Percentiles rank a stretch among this genome's conserved stretches.
phyloP scores from a whole-genome alignment of 2,797 vertebrate genomes.

The Lacerta bilineata region DNA sequence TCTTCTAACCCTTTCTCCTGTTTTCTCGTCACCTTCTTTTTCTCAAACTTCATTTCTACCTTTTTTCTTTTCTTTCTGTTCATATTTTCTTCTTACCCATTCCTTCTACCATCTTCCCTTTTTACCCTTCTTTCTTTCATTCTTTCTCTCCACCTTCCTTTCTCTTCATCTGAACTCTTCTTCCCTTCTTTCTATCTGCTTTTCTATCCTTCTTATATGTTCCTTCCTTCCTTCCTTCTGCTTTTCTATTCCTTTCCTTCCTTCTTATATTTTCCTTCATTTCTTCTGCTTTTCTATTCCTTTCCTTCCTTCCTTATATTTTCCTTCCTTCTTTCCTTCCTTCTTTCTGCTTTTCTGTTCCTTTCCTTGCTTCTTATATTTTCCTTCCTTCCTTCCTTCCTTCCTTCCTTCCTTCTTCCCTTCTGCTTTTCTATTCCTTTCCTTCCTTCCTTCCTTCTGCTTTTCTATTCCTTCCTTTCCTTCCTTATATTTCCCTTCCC shows the following conservation, averaged over 20 bases:
- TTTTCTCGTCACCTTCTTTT: conserved; percentile 22
- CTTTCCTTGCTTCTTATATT: neutral
- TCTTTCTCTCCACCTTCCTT: too few relatives aligned
- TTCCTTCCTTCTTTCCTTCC: conserved; percentile 54
- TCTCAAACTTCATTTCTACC: too few relatives aligned
- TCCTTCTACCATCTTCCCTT: neutral
- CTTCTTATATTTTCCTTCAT: neutral
- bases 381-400: neutral
- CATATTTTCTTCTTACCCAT: neutral
- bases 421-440: too few relatives aligned
- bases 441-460: too few relatives aligned
- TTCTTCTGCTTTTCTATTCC: conserved; percentile 21
- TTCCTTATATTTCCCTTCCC: too few relatives aligned
- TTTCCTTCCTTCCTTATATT: conserved; percentile 58
- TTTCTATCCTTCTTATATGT: neutral
- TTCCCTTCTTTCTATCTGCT: conserved; percentile 29
- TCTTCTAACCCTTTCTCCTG: conserved; percentile 62
- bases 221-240: conserved; percentile 16
- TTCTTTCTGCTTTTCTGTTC: neutral
- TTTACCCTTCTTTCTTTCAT: neutral
- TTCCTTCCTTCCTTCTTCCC: neutral
- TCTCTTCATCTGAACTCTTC: neutral
- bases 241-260: neutral
- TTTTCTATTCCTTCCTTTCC: too few relatives aligned
- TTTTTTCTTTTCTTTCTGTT: neutral